A percentile compares a stretch with the other conserved stretches of the same genome.
Conservation (phyloP, 2,888 invertebrate species). For the Dichetophora obliterata region DNA sequence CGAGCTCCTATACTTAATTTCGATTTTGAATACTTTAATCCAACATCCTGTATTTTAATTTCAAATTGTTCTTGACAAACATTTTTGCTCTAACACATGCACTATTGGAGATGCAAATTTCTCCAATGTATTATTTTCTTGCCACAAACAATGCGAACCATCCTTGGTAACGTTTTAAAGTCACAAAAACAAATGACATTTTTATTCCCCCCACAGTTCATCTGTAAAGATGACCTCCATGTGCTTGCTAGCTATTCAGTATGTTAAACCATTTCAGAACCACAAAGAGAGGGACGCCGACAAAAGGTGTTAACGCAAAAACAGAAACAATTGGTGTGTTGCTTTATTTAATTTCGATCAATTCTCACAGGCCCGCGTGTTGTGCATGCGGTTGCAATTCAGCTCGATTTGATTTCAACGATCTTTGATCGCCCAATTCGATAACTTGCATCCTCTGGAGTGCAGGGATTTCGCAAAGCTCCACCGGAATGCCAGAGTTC, state of each 20-base stretch:
- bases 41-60: too few species aligned
- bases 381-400: not conserved
- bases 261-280: not conserved
- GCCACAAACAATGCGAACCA: slow-evolving; percentile 12
- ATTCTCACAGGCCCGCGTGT: slow-evolving; percentile 16
- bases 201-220: not conserved
- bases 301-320: slow-evolving; percentile 67
- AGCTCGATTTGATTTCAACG: slow-evolving; percentile 33
- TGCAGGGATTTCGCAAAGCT: slow-evolving; percentile 11
- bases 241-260: slow-evolving; percentile 30
- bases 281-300: slow-evolving; percentile 50
- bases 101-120: slow-evolving; percentile 28
- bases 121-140: not conserved
- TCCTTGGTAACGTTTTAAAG: not conserved
- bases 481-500: slow-evolving; percentile 8
- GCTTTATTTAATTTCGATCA: slow-evolving; percentile 33
- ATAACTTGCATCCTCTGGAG: slow-evolving; percentile 26
- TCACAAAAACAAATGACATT: slow-evolving; percentile 14
- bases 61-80: too few species aligned
- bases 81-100: not conserved
- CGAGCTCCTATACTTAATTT: too few species aligned
- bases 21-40: too few species aligned
- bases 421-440: slow-evolving; percentile 32
- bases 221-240: slow-evolving; percentile 25
- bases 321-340: slow-evolving; percentile 56